Percentiles rank a stretch among this genome's conserved stretches.
These are phyloP conservation scores for Pelodiscus sinensis DNA, from an alignment of 2,113 vertebrate species.

Conservation along the genomic window DNA sequence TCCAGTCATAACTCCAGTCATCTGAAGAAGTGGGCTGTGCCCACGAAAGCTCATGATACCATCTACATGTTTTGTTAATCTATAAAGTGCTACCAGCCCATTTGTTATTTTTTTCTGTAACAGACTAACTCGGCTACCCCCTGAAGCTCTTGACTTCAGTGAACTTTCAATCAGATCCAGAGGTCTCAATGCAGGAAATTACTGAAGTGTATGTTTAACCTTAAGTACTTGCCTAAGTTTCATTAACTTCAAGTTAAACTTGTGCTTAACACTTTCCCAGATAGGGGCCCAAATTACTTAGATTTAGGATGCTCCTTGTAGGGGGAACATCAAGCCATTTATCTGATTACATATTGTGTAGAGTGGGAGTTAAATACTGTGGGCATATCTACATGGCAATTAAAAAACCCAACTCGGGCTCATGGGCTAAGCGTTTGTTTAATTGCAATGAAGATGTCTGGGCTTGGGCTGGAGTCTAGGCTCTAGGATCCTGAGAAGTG, in stretches of 20 bases:
- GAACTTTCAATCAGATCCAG: background rate
- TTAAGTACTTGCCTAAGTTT: background rate
- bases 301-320: background rate
- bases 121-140: too few relatives aligned
- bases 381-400: background rate
- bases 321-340: background rate
- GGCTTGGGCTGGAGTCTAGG: too few relatives aligned
- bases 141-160: background rate
- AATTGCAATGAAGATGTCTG: background rate
- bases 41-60: too few relatives aligned
- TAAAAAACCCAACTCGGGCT: background rate
- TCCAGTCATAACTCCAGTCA: too few relatives aligned
- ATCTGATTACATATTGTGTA: background rate
- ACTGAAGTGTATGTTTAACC: background rate
- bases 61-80: too few relatives aligned
- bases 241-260: background rate
- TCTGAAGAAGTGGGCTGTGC: too few relatives aligned
- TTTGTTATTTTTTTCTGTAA: too few relatives aligned
- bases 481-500: background rate
- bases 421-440: background rate
- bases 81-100: too few relatives aligned
- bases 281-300: background rate
- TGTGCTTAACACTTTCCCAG: background rate
- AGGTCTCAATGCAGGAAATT: background rate
- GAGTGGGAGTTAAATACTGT: background rate